phyloP scores from a whole-genome alignment of 2,113 vertebrate species.

The Anas platyrhynchos region DNA sequence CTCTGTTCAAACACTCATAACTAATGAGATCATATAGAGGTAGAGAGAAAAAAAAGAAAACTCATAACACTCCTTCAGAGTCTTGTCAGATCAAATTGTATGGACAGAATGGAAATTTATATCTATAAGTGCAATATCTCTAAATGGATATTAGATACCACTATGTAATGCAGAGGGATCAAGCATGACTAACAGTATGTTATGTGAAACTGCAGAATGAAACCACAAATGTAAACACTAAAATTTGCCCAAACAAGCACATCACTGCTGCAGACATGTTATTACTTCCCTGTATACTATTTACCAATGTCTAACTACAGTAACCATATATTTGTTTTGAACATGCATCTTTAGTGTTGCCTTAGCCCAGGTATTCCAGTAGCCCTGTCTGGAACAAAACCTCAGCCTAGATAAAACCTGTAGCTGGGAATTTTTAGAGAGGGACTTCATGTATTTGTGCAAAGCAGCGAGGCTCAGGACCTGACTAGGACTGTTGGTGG shows the following conservation, averaged over 20 bases:
- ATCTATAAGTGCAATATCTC: not conserved
- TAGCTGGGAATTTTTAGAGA: constrained; percentile 14
- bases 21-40: not conserved
- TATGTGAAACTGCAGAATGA: not conserved
- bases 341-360: constrained; percentile 32
- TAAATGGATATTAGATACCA: not conserved
- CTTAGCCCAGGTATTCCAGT: constrained; percentile 40
- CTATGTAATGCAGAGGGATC: not conserved
- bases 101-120: not conserved
- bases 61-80: not conserved
- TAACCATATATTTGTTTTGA: constrained; percentile 53
- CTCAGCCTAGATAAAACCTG: not conserved
- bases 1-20: not conserved
- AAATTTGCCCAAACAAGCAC: constrained; percentile 36
- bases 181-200: not conserved
- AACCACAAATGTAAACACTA: constrained; percentile 60
- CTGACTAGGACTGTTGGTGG: not conserved
- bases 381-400: not conserved
- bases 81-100: not conserved
- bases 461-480: not conserved
- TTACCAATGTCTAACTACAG: constrained; percentile 39
- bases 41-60: constrained; percentile 29
- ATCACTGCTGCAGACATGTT: constrained; percentile 24
- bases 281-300: constrained; percentile 40
- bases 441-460: not conserved